These are phyloP conservation scores for Drosophila mojavensis DNA, from an alignment of 1,140 invertebrate species.

Conservation along the genomic window DNA sequence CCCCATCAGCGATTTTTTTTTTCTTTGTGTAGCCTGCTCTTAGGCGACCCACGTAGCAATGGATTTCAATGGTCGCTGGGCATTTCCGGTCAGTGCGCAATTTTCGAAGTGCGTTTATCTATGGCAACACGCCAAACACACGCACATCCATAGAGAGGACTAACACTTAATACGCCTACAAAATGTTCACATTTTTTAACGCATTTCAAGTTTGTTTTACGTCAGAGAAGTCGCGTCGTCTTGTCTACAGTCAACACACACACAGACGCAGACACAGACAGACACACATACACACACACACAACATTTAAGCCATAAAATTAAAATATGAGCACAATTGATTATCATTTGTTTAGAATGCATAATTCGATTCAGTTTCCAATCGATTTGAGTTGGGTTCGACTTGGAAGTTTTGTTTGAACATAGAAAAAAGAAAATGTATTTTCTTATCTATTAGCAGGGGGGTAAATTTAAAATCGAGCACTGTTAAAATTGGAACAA, in stretches of 20 bases:
- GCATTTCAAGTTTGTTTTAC: constrained; percentile 44
- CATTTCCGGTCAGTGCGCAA: constrained; percentile 71
- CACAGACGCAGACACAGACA: background rate
- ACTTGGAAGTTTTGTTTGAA: too few species aligned
- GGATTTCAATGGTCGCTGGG: constrained; percentile 41
- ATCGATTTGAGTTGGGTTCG: constrained; percentile 27
- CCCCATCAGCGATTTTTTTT: background rate
- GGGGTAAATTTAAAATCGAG: background rate
- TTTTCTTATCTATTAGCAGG: background rate
- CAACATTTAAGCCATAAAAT: constrained; percentile 24
- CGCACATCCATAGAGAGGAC: background rate
- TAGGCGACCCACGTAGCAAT: constrained; percentile 20
- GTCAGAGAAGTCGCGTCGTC: constrained; percentile 21
- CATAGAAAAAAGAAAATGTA: too few species aligned
- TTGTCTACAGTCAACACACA: constrained; percentile 14
- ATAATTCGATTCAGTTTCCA: constrained; percentile 46
- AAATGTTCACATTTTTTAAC: constrained; percentile 46
- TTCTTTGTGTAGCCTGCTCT: constrained; percentile 15
- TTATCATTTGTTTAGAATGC: constrained; percentile 33
- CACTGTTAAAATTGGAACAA: too few species aligned
- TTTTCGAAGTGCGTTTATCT: constrained; percentile 54
- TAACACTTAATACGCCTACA: constrained; percentile 57
- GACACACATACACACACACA: background rate
- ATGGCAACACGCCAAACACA: constrained; percentile 18
- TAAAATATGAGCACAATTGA: constrained; percentile 25